These are phyloP conservation scores for Rhinolophus ferrumequinum DNA, from an alignment of 2,113 vertebrate species.

Conservation along the genomic window DNA sequence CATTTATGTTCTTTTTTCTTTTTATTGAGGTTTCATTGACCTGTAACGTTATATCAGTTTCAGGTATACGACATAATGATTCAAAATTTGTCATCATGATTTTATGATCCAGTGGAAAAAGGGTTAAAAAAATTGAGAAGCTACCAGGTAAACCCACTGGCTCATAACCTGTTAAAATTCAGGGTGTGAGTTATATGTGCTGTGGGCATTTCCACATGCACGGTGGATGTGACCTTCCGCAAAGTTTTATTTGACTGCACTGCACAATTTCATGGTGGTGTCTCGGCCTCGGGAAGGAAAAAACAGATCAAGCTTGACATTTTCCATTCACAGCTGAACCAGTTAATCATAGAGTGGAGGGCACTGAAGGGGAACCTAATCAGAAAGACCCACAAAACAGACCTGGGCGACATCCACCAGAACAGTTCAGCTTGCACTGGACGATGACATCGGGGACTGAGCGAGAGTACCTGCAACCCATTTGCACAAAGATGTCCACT, in stretches of 20 bases:
- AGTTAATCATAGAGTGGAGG: slow-evolving; percentile 70
- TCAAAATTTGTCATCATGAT: background rate
- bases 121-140: background rate
- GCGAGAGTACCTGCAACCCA: background rate
- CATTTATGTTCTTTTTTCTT: background rate
- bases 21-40: background rate
- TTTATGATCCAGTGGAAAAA: background rate
- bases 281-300: slow-evolving; percentile 60
- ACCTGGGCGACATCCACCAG: slow-evolving; percentile 1
- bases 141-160: background rate
- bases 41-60: background rate
- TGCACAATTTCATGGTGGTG: slow-evolving; percentile 62
- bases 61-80: background rate
- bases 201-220: background rate
- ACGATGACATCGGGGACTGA: background rate
- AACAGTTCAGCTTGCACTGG: background rate
- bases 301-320: slow-evolving; percentile 68
- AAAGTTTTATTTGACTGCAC: slow-evolving; percentile 60
- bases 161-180: background rate
- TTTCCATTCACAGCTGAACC: slow-evolving; percentile 67
- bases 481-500: background rate
- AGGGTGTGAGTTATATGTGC: background rate
- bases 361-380: slow-evolving; percentile 68
- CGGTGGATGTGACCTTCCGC: slow-evolving; percentile 19
- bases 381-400: slow-evolving; percentile 56